phyloP scores from a whole-genome alignment of 2,888 invertebrate species.

The Andrena marginata region DNA sequence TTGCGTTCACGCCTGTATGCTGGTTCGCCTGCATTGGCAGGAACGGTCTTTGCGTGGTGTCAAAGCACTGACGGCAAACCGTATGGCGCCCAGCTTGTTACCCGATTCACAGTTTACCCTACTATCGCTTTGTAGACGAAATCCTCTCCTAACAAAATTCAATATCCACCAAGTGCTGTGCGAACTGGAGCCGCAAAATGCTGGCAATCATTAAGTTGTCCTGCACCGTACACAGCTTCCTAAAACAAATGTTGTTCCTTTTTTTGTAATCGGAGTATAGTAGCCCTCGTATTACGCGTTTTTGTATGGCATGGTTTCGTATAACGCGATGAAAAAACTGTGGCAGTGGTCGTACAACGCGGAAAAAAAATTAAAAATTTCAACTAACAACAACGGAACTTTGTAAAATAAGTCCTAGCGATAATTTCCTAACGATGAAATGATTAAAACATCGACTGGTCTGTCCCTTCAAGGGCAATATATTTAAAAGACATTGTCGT shows the following conservation, averaged over 20 bases:
- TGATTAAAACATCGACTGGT: too few relatives aligned
- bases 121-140: slow-evolving; percentile 63
- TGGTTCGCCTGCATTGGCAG: slow-evolving; percentile 42
- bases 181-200: slow-evolving; percentile 20
- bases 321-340: too few relatives aligned
- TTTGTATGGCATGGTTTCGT: too few relatives aligned
- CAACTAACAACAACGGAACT: too few relatives aligned
- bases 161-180: slow-evolving; percentile 60
- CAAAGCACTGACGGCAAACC: slow-evolving; percentile 57
- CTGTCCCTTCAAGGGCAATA: too few relatives aligned
- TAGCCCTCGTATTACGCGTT: too few relatives aligned
- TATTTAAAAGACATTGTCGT: too few relatives aligned
- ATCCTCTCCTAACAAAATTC: slow-evolving; percentile 68
- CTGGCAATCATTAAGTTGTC: slow-evolving; percentile 10
- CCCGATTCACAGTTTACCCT: slow-evolving; percentile 66
- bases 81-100: slow-evolving; percentile 63
- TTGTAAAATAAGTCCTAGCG: too few relatives aligned
- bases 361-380: too few relatives aligned
- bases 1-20: slow-evolving; percentile 63
- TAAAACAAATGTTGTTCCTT: neutral
- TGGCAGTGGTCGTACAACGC: too few relatives aligned
- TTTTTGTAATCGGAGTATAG: neutral
- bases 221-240: neutral
- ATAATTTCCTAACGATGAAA: too few relatives aligned
- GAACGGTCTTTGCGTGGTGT: slow-evolving; percentile 42